A percentile compares a stretch with the other conserved stretches of the same genome.
phyloP scores from a whole-genome alignment of 2,113 vertebrate genomes.

The Pteronura brasiliensis region DNA sequence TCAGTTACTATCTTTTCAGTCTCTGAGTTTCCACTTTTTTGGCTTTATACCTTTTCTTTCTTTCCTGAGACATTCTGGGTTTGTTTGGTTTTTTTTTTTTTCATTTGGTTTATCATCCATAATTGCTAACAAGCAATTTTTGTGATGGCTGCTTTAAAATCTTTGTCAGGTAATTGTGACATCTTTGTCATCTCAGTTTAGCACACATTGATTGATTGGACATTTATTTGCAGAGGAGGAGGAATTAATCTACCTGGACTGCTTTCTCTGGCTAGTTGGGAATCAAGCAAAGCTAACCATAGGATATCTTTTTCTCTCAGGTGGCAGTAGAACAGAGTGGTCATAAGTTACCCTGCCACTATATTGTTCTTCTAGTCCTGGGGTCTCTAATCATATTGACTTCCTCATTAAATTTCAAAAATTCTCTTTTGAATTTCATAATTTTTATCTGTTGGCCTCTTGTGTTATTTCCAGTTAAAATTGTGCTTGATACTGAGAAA shows the following conservation, averaged over 20 bases:
- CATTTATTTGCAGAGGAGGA: neutral
- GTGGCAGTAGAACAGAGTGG: rapidly evolving
- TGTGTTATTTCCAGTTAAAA: neutral
- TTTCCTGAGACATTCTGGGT: neutral
- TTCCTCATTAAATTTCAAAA: neutral
- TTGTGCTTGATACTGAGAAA: neutral
- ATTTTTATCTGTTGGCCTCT: neutral
- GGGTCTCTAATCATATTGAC: neutral
- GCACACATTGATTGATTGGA: too few species aligned
- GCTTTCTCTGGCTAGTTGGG: neutral
- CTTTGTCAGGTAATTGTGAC: neutral
- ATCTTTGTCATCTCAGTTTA: neutral
- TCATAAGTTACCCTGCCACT: neutral
- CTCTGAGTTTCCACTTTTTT: neutral
- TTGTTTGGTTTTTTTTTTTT: neutral
- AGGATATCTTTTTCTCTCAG: neutral
- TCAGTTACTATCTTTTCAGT: neutral
- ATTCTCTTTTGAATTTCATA: neutral
- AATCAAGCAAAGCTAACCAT: neutral
- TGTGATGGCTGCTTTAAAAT: neutral
- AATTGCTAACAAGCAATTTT: neutral
- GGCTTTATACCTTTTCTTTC: neutral
- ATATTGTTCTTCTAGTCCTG: neutral
- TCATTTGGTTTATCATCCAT: neutral
- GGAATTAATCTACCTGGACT: neutral